Evolutionary conservation across 35 echinoderm and acorn worm genomes (phyloP).

Genomic region (Lytechinus variegatus): DNA sequence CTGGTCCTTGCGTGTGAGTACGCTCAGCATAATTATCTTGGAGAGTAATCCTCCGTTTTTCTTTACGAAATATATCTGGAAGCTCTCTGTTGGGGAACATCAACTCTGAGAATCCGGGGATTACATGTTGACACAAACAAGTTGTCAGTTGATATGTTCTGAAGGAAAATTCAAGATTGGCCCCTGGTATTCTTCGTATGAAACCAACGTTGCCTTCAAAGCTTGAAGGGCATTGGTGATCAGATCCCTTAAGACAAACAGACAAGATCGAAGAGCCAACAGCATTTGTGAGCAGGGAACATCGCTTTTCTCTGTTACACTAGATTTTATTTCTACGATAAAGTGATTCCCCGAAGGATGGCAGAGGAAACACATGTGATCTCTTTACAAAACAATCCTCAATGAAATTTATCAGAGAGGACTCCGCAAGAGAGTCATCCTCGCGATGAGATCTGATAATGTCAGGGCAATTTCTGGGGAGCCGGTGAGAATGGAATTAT

Average conservation of each 20-base stretch:
- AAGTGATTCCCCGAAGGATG: neutral
- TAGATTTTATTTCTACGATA: neutral
- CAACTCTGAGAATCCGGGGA: neutral
- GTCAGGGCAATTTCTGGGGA: slow-evolving; percentile 30
- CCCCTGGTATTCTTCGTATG: neutral
- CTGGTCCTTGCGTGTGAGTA: neutral
- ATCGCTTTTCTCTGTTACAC: neutral
- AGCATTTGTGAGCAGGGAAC: neutral
- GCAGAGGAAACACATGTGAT: slow-evolving; percentile 1
- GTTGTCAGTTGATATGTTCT: neutral
- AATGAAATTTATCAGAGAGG: slow-evolving; percentile 13
- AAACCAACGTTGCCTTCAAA: neutral
- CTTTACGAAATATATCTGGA: neutral
- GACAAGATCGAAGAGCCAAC: neutral
- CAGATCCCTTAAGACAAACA: neutral
- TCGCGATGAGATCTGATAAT: slow-evolving; percentile 27
- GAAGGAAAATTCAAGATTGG: neutral
- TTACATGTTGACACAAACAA: slow-evolving; percentile 14
- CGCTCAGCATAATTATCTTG: neutral
- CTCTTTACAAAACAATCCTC: neutral
- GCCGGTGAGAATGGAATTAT: slow-evolving; percentile 18
- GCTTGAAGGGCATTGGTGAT: neutral
- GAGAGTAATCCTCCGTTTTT: neutral
- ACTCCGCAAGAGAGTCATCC: slow-evolving; percentile 7
- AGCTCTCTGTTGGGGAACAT: neutral